A percentile compares a stretch with the other conserved stretches of the same genome.
Evolutionary conservation across 2,113 vertebrate species (phyloP).

Genomic region (Alaudala cheleensis): DNA sequence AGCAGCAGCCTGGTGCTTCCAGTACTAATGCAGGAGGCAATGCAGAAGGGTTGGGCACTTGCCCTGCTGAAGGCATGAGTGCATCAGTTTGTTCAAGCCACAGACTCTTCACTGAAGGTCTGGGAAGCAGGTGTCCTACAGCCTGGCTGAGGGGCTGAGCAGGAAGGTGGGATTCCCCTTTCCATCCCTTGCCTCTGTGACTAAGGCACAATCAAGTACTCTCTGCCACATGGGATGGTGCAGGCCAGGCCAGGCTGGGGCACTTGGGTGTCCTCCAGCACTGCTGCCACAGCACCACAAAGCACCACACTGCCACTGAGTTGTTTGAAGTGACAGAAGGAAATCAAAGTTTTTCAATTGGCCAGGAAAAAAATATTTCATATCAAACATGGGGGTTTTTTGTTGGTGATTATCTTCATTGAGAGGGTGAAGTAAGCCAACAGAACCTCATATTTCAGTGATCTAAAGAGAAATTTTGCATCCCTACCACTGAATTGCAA

Average conservation of each 20-base stretch:
- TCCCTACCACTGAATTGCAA: not conserved
- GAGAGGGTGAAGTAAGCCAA: not conserved
- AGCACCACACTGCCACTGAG: not conserved
- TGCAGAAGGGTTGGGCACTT: accelerated
- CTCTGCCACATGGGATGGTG: not conserved
- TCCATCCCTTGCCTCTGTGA: not conserved
- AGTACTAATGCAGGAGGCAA: not conserved
- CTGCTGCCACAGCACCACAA: not conserved
- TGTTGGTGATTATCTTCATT: not conserved
- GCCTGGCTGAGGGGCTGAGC: not conserved
- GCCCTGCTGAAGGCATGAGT: not conserved
- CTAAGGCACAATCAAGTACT: too few species aligned
- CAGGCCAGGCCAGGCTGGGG: not conserved
- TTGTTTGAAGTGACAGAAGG: not conserved
- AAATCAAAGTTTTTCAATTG: not conserved
- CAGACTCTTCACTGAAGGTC: not conserved
- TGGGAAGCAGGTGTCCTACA: not conserved
- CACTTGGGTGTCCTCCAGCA: not conserved
- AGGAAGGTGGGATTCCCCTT: not conserved
- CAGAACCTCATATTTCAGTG: not conserved
- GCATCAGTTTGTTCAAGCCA: not conserved
- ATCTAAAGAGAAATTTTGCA: not conserved
- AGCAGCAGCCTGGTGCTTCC: not conserved
- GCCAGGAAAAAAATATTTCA: not conserved
- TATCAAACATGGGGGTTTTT: not conserved